Base-by-base conservation (phyloP, 2,113 vertebrate genomes). In the Phyllostomus hastatus region DNA sequence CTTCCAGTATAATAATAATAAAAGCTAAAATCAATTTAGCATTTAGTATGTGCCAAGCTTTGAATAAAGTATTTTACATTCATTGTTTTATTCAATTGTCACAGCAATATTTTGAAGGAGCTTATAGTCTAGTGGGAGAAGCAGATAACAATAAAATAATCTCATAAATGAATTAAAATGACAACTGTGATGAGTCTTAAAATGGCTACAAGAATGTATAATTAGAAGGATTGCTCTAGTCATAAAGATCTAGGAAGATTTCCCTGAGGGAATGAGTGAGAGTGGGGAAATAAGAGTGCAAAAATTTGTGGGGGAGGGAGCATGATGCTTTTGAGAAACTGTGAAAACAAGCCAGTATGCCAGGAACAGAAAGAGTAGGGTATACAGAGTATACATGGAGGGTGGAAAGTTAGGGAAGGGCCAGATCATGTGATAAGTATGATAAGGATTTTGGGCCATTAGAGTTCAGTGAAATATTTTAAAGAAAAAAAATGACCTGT, bases 131-230 rank as follows among this genome's bases (percentile, higher is more conserved):
- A 66, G 33, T 64, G 69, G 75, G 57, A 66, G 69, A 95, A 87
- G 22, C 35, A 91, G 57, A 95, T 50, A 95, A 95, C 82, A 93
- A 95, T 95, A 54, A 93, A 97, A 93, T 92, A 96, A 93, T 90
- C 28, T 95, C 75, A 94, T 93, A 91, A 91, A 95, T 95, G 89
- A 96, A 93, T 96, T 96, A 96, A 96, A 94, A 93, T 83, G 57
- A 24, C 67, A 93, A 80, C 88, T 92, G 64, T 93, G 33, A 80
- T 80, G 64, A 79, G 43, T 90, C 79, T 95, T 95, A 82, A 93
- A 95, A 57, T 96, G 80, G 52, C 35, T 93, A 75, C 33, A 95
- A 84, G 43, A 95, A 75, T 52, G 38, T 83, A 91, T 95, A 95
- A 90, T 96, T 95, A 96, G 12, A 22, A 38, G 5, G 10, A 83